Evolutionary conservation across 2,797 vertebrate species (phyloP), one percentile per base, ranked within the genome.

Genomic region (Chaenodraco wilsoni): DNA sequence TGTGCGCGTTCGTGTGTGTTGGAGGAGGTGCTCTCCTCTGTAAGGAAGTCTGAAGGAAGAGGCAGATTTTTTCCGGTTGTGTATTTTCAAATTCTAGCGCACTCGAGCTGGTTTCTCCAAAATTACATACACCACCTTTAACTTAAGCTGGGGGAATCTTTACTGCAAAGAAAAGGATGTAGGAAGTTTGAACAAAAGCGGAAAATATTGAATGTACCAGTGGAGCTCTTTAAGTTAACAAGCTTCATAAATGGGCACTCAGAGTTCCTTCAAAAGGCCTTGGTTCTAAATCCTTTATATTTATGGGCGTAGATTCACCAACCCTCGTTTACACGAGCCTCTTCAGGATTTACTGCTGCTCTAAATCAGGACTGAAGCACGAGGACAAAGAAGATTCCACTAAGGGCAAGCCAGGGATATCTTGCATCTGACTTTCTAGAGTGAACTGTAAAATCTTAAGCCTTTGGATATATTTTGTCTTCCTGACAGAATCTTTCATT

Each of bases 341-440:
- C 89, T 86, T 80, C 83, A 83, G 88, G 86, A 93, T 93, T 91
- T 88, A 88, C 82, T 76, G 89, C 89, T 89, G 89, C 92, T 86
- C 85, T 91, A 93, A 92, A 93, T 51, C 57, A 90, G 84, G 75
- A 87, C 83, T 93, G 84, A 90, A 90, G 85, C 77, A 85, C 78
- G 92, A 93, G 91, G 91, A 93, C 91, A 94, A 91, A 90, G 90
- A 40, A n/a, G 71, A 89, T 85, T 82, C 70, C 69, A 69, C 84
- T 81, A 78, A 89, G 89, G 86, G 81, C 80, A 84, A 79, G 74
- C 79, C 33, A 78, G 65, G 72, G 75, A 86, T 80, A 86, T 87
- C 78, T 84, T 72, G 66, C 78, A 84, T 82, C 70, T 65, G 58
- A 68, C 76, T 81, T 81, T 80, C 72, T 33, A 80, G 69, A 70